Conservation (phyloP, 2,888 invertebrate genomes). For the Ypsolopha scabrella region DNA sequence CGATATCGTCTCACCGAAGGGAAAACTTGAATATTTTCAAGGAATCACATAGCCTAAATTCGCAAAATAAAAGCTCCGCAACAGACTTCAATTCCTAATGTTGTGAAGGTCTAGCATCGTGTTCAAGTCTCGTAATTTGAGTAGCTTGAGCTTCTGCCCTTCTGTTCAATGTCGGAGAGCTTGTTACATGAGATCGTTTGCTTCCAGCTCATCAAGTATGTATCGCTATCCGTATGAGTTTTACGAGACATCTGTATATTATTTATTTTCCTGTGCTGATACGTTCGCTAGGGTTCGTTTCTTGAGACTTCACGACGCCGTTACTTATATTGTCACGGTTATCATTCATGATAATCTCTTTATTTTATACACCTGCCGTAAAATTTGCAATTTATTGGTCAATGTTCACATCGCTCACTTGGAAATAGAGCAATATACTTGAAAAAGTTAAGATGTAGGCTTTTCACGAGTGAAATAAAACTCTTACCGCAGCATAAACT, state of each 20-base stretch:
- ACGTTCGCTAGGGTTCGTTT: neutral
- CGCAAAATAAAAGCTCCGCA: constrained; percentile 53
- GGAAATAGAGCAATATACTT: constrained; percentile 11
- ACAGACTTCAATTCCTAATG: constrained; percentile 26
- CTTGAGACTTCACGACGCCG: neutral
- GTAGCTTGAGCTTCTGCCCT: neutral
- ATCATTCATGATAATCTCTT: constrained; percentile 1
- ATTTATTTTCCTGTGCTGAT: neutral
- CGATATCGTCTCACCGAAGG: constrained; percentile 62
- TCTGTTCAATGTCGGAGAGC: neutral
- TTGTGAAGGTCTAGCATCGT: too few relatives aligned
- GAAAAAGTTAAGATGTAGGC: constrained; percentile 18
- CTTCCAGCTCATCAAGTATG: neutral
- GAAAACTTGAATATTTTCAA: constrained; percentile 63
- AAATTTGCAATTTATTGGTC: constrained; percentile 8
- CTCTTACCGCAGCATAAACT: constrained; percentile 59
- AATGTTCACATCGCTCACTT: constrained; percentile 7
- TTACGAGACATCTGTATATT: neutral
- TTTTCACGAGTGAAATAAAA: constrained; percentile 50
- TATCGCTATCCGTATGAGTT: neutral
- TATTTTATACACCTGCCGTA: constrained; percentile 3
- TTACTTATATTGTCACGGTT: constrained; percentile 1
- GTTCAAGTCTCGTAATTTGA: too few relatives aligned
- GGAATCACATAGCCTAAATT: constrained; percentile 58
- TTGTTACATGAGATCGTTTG: neutral